Base-by-base conservation (phyloP, 2,797 vertebrate species). In the Kryptolebias ocellatus region DNA sequence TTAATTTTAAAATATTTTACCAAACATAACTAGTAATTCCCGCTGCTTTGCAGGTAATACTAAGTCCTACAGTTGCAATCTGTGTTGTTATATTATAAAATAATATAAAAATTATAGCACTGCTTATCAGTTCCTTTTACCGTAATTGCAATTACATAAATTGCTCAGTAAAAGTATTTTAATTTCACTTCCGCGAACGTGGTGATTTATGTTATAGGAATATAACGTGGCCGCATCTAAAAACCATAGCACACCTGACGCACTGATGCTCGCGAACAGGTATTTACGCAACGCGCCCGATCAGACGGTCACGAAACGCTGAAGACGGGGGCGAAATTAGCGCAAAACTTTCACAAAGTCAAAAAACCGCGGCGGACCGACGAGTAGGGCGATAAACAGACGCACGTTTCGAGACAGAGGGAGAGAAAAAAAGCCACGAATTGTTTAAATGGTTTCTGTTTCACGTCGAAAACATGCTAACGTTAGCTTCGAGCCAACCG, bases 401-500 rank as follows among this genome's bases (percentile, higher is more conserved):
- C n/a, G 45, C 7, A 8, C 0, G 4, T 53, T 74, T 73, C 61
- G 4, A 52, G 57, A 24, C 20, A 24, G 20, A 24, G 20, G 20
- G 20, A 24, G 20, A 24, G 20, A 24, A 24, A 24, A 84, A 62
- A 61, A 53, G 12, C 51, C 58, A 12, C 4, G 10, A n/a, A 51
- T 1, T 0, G 0, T 53, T 60, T 78, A 47, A 17, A 27, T 50
- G 45, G 72, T 83, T 88, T 87, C 59, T 12, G 37, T 87, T 85
- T 79, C 71, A 49, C 57, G 59, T 72, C 71, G 71, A 80, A 86
- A 83, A 76, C 83, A 83, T 72, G 89, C 89, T 88, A 90, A 70
- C 6, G 59, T n/a, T 89, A 87, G 79, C 84, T 0, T 52, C 9
- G 0, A 50, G 91, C 89, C 90, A 87, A 68, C 80, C 53, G 64